Evolutionary conservation across 2,113 vertebrate species (phyloP).

Genomic region (Poeciliopsis retropinna): DNA sequence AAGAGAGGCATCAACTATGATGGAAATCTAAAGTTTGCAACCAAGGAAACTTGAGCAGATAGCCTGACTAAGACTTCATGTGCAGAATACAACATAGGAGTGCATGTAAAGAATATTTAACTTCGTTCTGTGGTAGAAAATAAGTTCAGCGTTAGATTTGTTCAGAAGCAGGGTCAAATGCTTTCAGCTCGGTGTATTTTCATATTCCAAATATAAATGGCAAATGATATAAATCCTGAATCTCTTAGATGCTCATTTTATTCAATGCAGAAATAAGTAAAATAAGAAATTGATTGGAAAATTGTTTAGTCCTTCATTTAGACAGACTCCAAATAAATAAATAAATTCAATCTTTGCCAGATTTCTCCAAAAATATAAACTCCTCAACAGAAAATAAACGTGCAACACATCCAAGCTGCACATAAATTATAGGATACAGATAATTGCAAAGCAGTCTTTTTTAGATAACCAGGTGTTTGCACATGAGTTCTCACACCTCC

Average conservation of each 20-base stretch:
- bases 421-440: constrained; percentile 27
- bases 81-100: too few species aligned
- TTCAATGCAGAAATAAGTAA: neutral
- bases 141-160: neutral
- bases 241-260: neutral
- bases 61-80: too few species aligned
- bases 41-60: too few species aligned
- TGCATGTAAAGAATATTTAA: neutral
- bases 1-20: too few species aligned
- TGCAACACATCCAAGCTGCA: constrained; percentile 27
- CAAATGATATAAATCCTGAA: neutral
- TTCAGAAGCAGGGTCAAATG: neutral
- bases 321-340: neutral
- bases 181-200: neutral
- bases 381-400: constrained; percentile 36
- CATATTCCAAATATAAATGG: neutral
- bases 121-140: neutral
- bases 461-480: constrained; percentile 65
- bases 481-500: constrained; percentile 62
- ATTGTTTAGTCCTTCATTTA: neutral
- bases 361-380: constrained; percentile 32
- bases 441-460: constrained; percentile 62
- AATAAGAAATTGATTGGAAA: neutral
- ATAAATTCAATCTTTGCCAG: neutral
- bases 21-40: too few species aligned